phyloP scores from a whole-genome alignment of 37 sponge, comb jelly and placozoan genomes.

The Corticium candelabrum region DNA sequence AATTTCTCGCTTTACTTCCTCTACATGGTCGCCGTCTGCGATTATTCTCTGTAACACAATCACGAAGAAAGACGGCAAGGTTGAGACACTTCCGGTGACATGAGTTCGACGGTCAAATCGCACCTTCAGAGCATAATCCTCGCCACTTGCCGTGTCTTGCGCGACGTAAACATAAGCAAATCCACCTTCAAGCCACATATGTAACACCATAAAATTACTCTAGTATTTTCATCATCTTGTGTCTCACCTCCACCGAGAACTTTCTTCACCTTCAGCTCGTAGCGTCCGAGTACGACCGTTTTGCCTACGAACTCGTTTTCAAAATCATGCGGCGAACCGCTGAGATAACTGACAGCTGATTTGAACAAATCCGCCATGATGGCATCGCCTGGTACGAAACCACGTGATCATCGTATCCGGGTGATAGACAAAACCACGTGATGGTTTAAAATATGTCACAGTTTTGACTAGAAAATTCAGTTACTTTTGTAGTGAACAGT shows the following conservation, averaged over 20 bases:
- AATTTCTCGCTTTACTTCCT: conserved; percentile 51
- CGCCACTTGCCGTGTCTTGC: conserved; percentile 55
- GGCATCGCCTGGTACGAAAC: neutral
- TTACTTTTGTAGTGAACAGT: no score
- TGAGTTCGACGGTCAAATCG: neutral
- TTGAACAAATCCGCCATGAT: conserved; percentile 44
- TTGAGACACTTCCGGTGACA: no score
- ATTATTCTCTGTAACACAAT: conserved; percentile 49
- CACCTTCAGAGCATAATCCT: conserved; percentile 66
- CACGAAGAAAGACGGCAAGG: neutral
- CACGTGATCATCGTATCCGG: no score
- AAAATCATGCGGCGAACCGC: conserved; percentile 16
- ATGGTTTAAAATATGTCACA: no score
- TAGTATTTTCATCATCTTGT: no score
- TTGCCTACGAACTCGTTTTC: conserved; percentile 59
- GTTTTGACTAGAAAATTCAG: no score
- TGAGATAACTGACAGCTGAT: conserved; percentile 42
- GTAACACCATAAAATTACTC: neutral
- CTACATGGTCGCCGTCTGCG: conserved; percentile 43
- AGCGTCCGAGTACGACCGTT: conserved; percentile 35
- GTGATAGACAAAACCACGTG: no score
- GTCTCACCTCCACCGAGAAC: conserved; percentile 63
- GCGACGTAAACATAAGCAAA: conserved; percentile 74
- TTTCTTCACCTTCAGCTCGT: conserved; percentile 45
- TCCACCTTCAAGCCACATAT: conserved; percentile 46